Percentiles rank a stretch among this genome's conserved stretches.
Evolutionary conservation across 2,113 vertebrate species (phyloP).

Genomic region (Cryptotis parvus): DNA sequence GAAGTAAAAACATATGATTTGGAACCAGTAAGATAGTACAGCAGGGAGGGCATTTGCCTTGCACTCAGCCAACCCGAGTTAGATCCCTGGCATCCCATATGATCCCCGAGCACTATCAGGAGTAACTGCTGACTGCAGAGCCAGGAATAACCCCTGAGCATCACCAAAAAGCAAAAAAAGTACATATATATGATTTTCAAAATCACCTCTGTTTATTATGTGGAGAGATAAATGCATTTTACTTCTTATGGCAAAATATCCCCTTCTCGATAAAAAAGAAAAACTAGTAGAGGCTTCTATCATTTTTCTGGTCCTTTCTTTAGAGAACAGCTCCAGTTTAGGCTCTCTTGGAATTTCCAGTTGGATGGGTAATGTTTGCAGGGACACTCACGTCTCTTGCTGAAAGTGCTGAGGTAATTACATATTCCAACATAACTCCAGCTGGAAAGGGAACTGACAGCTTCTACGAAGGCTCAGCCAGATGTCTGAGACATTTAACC

Average conservation of each 20-base stretch:
- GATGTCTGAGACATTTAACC: neutral
- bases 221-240: neutral
- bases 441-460: conserved; percentile 40
- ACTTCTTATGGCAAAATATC: neutral
- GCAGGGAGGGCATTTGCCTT: too few species aligned
- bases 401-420: conserved; percentile 47
- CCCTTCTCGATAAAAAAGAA: neutral
- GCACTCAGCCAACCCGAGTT: too few species aligned
- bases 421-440: conserved; percentile 30
- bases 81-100: too few species aligned
- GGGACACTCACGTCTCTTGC: conserved; percentile 46
- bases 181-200: neutral
- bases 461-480: neutral
- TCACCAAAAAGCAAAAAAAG: too few species aligned
- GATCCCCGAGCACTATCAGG: too few species aligned
- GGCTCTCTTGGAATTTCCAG: conserved; percentile 12
- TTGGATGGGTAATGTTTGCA: neutral
- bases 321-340: neutral
- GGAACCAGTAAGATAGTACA: too few species aligned
- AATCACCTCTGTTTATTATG: neutral
- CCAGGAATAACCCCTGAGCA: too few species aligned
- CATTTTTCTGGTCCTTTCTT: neutral
- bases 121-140: too few species aligned
- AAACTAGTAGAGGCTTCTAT: neutral
- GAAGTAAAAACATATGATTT: neutral